Evolutionary conservation across 2,797 vertebrate species (phyloP), one percentile per base, ranked within the genome.

Genomic region (Centropyge bicolor): DNA sequence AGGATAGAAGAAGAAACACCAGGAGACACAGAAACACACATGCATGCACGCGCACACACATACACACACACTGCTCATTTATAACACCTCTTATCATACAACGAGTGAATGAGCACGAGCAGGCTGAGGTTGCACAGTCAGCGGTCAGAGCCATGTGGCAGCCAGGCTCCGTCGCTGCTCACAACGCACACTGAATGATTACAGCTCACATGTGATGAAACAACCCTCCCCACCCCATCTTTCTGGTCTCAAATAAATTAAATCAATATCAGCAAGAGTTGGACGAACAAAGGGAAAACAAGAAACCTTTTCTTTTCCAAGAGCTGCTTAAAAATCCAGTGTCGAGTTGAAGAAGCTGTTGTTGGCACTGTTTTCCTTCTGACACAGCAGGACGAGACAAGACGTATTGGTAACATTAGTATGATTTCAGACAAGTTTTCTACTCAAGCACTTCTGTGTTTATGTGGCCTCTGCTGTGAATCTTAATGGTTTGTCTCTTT

Each of bases 141-240:
- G 86, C 41, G 64, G 81, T 85, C 77, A 81, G 73, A 41, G 78
- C 78, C 82, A 87, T 86, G 84, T 87, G 83, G 83, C 66, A 80
- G 74, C 63, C 74, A 81, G 82, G 19, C 69, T 75, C 68, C 38
- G 40, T 35, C 49, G 51, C 70, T 64, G 61, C 10, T 56, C 36
- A 61, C 35, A 75, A 65, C 56, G 13, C 82, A 78, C 49, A 67
- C 72, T 67, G 51, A 83, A 78, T 22, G 41, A 88, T 84, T 72
- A 52, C 65, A 76, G 72, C 70, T 48, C 74, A 55, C 51, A 48
- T 16, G 27, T 59, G 61, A 86, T 64, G 70, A 71, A 82, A 66
- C 46, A 72, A 79, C 45, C 35, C 48, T 2, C 27, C 27, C 20
- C 48, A n/a, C 62, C 69, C 45, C 57, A 35, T 77, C 62, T 12